These are phyloP conservation scores for Miichthys miiuy DNA, from an alignment of 2,797 vertebrate genomes.

Conservation along the genomic window DNA sequence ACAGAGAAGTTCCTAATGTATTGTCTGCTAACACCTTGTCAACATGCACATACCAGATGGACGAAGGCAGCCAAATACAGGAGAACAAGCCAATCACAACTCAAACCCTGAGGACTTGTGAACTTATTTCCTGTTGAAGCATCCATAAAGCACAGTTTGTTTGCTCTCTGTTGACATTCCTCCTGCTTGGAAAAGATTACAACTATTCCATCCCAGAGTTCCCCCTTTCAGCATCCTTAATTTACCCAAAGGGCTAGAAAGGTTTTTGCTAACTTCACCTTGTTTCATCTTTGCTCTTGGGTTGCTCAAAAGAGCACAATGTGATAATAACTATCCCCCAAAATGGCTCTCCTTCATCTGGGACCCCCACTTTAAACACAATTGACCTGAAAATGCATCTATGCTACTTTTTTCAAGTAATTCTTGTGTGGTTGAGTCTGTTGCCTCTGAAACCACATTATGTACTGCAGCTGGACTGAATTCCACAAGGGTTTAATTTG, in stretches of 20 bases:
- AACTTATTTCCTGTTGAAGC: conserved; percentile 53
- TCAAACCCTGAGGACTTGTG: conserved; percentile 45
- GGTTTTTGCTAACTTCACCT: conserved; percentile 12
- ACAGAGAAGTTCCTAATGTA: conserved; percentile 42
- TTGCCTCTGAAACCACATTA: conserved; percentile 51
- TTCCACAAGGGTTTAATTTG: conserved; percentile 34
- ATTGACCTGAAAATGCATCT: conserved; percentile 29
- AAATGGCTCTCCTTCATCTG: neutral
- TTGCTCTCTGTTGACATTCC: conserved; percentile 52
- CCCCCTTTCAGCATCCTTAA: conserved; percentile 32
- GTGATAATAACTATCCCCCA: neutral
- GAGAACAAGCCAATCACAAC: conserved; percentile 48
- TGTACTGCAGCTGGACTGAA: conserved; percentile 45
- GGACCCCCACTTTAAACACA: neutral
- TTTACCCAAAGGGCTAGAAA: conserved; percentile 4
- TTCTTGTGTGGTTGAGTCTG: conserved; percentile 31
- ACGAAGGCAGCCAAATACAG: conserved; percentile 43
- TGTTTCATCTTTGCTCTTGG: conserved; percentile 21
- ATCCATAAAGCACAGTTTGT: conserved; percentile 56
- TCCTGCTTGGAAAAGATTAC: conserved; percentile 48
- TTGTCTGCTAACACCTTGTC: conserved; percentile 64
- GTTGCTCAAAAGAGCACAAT: neutral
- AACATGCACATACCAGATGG: conserved; percentile 58
- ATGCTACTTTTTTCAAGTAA: conserved; percentile 34
- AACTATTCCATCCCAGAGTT: conserved; percentile 35